phyloP scores from a whole-genome alignment of 2,888 invertebrate genomes.

The Geotrupes spiniger region DNA sequence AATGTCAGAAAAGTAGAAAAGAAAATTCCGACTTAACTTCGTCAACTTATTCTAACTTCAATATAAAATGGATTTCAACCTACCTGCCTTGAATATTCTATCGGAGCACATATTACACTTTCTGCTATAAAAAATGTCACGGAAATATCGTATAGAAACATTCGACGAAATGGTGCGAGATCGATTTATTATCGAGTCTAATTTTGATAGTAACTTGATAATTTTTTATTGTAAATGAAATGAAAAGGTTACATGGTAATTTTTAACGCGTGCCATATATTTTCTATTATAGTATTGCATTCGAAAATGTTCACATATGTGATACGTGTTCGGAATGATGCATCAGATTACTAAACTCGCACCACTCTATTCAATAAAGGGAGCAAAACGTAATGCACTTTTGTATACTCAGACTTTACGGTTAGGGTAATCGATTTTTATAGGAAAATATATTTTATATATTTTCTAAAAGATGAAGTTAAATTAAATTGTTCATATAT shows the following conservation, averaged over 20 bases:
- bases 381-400: slow-evolving; percentile 3
- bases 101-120: not conserved
- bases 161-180: no score
- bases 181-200: no score
- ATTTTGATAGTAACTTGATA: no score
- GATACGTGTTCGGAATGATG: slow-evolving; percentile 32
- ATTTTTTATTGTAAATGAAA: no score
- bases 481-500: no score
- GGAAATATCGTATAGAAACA: no score
- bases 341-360: slow-evolving; percentile 28
- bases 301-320: slow-evolving; percentile 32
- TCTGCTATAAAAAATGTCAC: no score
- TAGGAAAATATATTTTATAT: no score
- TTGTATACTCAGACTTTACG: no score
- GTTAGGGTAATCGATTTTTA: no score
- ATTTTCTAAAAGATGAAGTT: no score
- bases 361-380: slow-evolving; percentile 5
- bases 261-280: not conserved
- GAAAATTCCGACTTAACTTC: slow-evolving; percentile 1
- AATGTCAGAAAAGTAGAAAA: not conserved
- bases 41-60: slow-evolving; percentile 4
- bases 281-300: slow-evolving; percentile 24
- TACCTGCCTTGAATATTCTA: slow-evolving; percentile 6
- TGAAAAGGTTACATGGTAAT: no score
- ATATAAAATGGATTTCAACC: slow-evolving; percentile 1